Percentiles rank a stretch among this genome's conserved stretches.
Evolutionary conservation across 2,113 vertebrate genomes (phyloP).

Genomic region (Leucopsar rothschildi): DNA sequence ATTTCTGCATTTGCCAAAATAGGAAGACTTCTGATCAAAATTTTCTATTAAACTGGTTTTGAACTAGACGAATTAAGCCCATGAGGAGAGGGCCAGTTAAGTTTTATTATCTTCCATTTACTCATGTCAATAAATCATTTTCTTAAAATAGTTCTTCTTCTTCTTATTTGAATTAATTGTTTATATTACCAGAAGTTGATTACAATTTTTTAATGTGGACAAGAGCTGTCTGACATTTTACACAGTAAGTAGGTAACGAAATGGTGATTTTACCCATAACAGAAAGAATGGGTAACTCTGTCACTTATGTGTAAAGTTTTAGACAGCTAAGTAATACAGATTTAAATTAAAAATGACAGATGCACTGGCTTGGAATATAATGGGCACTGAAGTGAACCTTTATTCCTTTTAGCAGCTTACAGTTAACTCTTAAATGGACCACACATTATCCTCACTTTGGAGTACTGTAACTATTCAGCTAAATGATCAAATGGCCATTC

Average conservation of each 20-base stretch:
- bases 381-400: constrained; percentile 73
- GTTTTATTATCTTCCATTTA: not conserved
- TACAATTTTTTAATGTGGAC: not conserved
- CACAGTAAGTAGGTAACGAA: constrained; percentile 54
- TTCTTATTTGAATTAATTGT: constrained; percentile 1
- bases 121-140: not conserved
- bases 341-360: constrained; percentile 77
- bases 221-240: constrained; percentile 25
- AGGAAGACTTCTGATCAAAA: not conserved
- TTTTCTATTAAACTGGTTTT: not conserved
- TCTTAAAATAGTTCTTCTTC: not conserved
- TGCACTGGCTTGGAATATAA: constrained; percentile 70
- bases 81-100: not conserved
- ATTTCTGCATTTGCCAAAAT: not conserved
- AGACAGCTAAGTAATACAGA: constrained; percentile 76
- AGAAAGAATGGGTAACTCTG: constrained; percentile 68
- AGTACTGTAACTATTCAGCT: not conserved
- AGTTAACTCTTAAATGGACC: constrained; percentile 63
- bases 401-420: constrained; percentile 65
- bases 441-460: constrained; percentile 24
- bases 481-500: not conserved
- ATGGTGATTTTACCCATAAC: constrained; percentile 55
- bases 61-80: not conserved
- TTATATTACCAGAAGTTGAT: not conserved
- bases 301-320: constrained; percentile 73